Conservation (phyloP, 2,797 vertebrate species). For the Forpus xanthops region DNA sequence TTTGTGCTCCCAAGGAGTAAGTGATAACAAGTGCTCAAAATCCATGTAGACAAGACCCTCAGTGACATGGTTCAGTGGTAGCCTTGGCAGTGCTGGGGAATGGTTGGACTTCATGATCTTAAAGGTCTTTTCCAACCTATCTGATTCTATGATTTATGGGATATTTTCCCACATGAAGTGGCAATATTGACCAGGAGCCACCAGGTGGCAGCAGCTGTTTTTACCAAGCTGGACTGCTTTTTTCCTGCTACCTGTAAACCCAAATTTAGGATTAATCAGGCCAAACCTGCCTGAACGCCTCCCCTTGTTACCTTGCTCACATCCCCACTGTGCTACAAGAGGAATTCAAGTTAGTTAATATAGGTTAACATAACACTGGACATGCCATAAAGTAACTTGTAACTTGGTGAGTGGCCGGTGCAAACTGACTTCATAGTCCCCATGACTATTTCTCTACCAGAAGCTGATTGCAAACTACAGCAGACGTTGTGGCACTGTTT, state of each 20-base stretch:
- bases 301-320: not conserved
- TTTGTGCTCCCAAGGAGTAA: not conserved
- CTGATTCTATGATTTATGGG: fast-evolving
- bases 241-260: not conserved
- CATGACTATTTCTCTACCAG: not conserved
- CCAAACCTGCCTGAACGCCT: not conserved
- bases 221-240: not conserved
- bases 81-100: not conserved
- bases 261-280: not conserved
- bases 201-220: not conserved
- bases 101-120: not conserved
- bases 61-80: not conserved
- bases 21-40: not conserved
- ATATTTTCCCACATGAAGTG: not conserved
- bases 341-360: not conserved
- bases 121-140: not conserved
- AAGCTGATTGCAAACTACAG: not conserved
- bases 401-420: not conserved
- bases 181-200: not conserved
- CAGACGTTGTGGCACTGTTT: not conserved
- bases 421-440: not conserved
- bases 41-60: not conserved
- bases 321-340: not conserved
- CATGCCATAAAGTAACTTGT: not conserved
- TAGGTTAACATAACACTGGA: not conserved